Evolutionary conservation across 1,140 invertebrate genomes (phyloP), one percentile per base, ranked within the genome.

Genomic region (Sarcophaga bullata): DNA sequence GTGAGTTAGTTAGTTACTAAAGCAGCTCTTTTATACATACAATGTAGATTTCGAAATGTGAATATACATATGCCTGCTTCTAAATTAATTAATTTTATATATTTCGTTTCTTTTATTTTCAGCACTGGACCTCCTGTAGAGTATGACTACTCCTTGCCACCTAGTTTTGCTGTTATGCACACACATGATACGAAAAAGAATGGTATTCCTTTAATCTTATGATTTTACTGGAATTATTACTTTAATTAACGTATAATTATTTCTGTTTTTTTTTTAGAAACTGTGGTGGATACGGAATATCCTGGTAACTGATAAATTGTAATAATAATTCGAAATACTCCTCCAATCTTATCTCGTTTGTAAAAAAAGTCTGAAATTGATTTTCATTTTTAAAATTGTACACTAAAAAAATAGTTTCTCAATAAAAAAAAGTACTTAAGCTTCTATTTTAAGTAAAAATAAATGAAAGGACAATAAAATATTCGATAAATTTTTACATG

Each of bases 341-440:
- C 13, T 58, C 54, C 3, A 5, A 58, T 15, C 54, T 52, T 10
- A 10, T 52, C 13, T 52, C 50, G 50, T 52, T 52, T 1, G 11
- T 50, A 1, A 13, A 52, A 52, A 52, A 68, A 68, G 62, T 68
- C 62, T 68, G 62, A 68, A 68, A 19, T 68, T 68, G 54, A 58
- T 58, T 58, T 58, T 58, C n/a, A 58, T 15, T 58, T 68, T 68
- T 25, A 9, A 15, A 19, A 68, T 8, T 25, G 62, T 19, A 68
- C 62, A n/a, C 7, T 7, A 68, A 17, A 68, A 50, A 68, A 19
- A 68, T 68, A 52, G 6, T 52, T 10, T 10, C 50, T 10, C 50
- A 52, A 52, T 10, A 52, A 52, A 1, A 52, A 52, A 52, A 52
- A 52, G 50, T 52, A 52, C 50, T 52, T 52, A 52, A 10, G 50